Evolutionary conservation across 2,888 invertebrate genomes (phyloP).

Genomic region (Maniola hyperantus): DNA sequence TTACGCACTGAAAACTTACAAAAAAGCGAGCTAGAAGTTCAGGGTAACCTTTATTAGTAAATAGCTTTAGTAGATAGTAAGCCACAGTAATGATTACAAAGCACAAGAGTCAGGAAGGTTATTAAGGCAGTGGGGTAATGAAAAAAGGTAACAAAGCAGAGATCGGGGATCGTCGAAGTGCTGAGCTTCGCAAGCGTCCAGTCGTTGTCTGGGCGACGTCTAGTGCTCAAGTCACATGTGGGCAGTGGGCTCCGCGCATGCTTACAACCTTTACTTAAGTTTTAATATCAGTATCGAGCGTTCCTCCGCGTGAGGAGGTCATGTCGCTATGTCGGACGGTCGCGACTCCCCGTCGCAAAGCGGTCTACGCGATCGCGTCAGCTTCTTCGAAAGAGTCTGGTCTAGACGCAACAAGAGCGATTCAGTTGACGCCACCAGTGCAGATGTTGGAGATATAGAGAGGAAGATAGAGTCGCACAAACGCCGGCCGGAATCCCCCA

Average conservation of each 20-base stretch:
- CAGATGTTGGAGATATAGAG: constrained; percentile 84
- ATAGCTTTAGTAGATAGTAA: too few species aligned
- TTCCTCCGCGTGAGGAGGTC: constrained; percentile 73
- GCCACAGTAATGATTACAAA: constrained; percentile 22
- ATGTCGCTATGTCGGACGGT: constrained; percentile 79
- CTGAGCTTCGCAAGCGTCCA: constrained; percentile 32
- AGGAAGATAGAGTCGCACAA: constrained; percentile 82
- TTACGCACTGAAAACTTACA: too few species aligned
- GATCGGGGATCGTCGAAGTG: constrained; percentile 11
- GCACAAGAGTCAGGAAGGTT: constrained; percentile 15
- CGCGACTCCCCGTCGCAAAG: constrained; percentile 79
- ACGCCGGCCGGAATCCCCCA: constrained; percentile 79
- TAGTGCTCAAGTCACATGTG: constrained; percentile 56
- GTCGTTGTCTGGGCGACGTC: constrained; percentile 61
- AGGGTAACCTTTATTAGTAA: constrained; percentile 1
- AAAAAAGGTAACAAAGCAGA: constrained; percentile 31
- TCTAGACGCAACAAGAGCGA: constrained; percentile 77
- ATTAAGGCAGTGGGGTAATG: constrained; percentile 37
- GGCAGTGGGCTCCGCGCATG: constrained; percentile 60
- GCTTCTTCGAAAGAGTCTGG: constrained; percentile 92
- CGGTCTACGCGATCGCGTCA: constrained; percentile 88
- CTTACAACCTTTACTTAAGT: constrained; percentile 47
- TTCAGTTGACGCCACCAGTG: constrained; percentile 68
- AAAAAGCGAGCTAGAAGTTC: neutral
- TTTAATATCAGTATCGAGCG: constrained; percentile 73